Conservation (phyloP, 1,140 invertebrate species). For the Psix sp. region DNA sequence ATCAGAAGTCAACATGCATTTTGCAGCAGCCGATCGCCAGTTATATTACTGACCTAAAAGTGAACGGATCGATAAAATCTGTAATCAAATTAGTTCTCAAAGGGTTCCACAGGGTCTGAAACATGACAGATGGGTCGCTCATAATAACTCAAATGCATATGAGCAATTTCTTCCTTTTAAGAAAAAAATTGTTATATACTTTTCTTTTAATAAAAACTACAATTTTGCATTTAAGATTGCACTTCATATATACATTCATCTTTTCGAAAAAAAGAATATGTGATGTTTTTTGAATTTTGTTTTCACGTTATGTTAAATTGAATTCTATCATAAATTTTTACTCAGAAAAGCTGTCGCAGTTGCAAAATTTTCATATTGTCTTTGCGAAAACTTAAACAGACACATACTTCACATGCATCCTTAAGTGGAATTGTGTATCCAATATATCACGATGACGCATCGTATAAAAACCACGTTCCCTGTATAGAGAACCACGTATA, state of each 20-base stretch:
- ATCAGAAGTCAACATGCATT: conserved; percentile 9
- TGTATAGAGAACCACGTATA: no score
- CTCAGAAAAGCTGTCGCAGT: background rate
- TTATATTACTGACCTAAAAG: conserved; percentile 50
- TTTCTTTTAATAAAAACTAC: no score
- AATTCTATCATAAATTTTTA: conserved; percentile 11
- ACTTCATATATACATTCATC: no score
- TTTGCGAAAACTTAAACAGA: conserved; percentile 25
- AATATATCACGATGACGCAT: conserved; percentile 22
- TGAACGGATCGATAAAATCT: conserved; percentile 36
- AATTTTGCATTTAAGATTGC: no score
- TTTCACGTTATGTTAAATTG: no score
- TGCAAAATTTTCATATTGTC: conserved; percentile 3
- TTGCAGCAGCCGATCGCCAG: conserved; percentile 16
- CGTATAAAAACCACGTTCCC: conserved; percentile 18
- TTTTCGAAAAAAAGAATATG: no score
- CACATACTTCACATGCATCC: conserved; percentile 27
- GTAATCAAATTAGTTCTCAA: conserved; percentile 30
- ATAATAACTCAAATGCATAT: no score
- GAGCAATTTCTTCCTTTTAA: conserved; percentile 4
- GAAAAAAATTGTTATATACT: no score
- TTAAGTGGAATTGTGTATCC: conserved; percentile 22
- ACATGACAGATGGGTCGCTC: no score
- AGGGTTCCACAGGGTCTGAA: conserved; percentile 3
- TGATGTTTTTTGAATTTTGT: no score